Evolutionary conservation across 1,140 invertebrate genomes (phyloP), one percentile per base, ranked within the genome.

Genomic region (Ceratina australensis): DNA sequence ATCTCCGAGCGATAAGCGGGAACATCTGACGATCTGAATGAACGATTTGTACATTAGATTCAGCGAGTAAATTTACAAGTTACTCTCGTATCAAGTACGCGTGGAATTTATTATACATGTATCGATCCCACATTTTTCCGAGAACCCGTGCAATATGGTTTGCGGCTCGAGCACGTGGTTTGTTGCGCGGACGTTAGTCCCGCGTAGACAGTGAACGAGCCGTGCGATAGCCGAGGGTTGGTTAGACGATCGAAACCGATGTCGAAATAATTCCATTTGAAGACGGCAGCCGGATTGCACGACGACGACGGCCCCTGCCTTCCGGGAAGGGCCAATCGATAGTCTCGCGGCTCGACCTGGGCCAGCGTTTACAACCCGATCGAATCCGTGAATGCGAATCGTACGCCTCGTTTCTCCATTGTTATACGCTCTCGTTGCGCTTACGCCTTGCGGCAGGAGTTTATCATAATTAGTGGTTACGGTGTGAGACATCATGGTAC

Each of bases 311-410:
- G 74, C 77, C 80, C 71, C 66, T 81, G 80, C 74, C 82, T 89
- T 88, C 87, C 81, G 68, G 82, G 87, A 89, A 89, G 82, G 72
- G 72, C 82, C 83, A 85, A 89, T 89, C 88, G 87, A 89, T 89
- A 88, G 83, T 82, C 75, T 50, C 64, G 20, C 56, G 68, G 54
- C 81, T 73, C 73, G 71, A 83, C 61, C 72, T 50, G 72, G 57
- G 77, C 67, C 82, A 64, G 33, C 59, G 49, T 71, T 72, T 64
- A 59, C 74, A 71, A 60, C 57, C 54, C 74, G 82, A 84, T 81
- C 82, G 82, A 83, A 84, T 83, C 72, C 77, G 75, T 81, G 33
- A 42, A 42, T 42, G 33, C 33, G 73, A 75, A 72, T 79, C 71
- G 66, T 26, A 74, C 50, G 20, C 42, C 50, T 56, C 78, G 71